Percentiles rank a stretch among this genome's conserved stretches.
Evolutionary conservation across 1,140 invertebrate genomes (phyloP).

Genomic region (Anadara kagoshimensis): DNA sequence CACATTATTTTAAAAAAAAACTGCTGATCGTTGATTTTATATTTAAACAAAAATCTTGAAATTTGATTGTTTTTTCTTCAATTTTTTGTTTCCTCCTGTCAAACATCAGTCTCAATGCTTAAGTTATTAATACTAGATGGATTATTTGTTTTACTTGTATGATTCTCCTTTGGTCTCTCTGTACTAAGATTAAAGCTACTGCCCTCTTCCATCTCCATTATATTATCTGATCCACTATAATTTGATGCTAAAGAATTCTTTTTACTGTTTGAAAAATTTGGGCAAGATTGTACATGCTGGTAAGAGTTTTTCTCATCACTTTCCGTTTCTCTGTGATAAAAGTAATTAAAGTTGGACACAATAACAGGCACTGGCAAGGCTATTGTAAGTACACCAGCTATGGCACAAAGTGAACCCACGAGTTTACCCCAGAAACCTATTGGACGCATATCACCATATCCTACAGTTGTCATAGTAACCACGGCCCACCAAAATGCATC

Average conservation of each 20-base stretch:
- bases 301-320: slow-evolving; percentile 77
- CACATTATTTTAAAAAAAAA: too few relatives aligned
- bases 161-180: slow-evolving; percentile 79
- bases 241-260: slow-evolving; percentile 75
- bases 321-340: slow-evolving; percentile 99
- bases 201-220: slow-evolving; percentile 95
- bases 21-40: too few relatives aligned
- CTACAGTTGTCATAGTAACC: slow-evolving; percentile 98
- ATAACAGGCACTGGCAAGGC: slow-evolving; percentile 97
- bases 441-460: slow-evolving; percentile 97
- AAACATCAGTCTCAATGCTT: slow-evolving; percentile 98
- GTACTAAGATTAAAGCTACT: slow-evolving; percentile 74
- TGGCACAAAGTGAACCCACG: slow-evolving; percentile 98
- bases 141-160: slow-evolving; percentile 85
- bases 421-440: slow-evolving; percentile 99
- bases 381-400: slow-evolving; percentile 90
- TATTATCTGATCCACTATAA: slow-evolving; percentile 91
- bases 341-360: slow-evolving; percentile 99
- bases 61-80: too few relatives aligned
- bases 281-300: slow-evolving; percentile 72
- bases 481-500: slow-evolving; percentile 80
- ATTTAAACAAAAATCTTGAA: too few relatives aligned
- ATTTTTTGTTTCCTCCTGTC: slow-evolving; percentile 73
- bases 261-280: slow-evolving; percentile 67
- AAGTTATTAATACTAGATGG: slow-evolving; percentile 91